phyloP scores from a whole-genome alignment of 2,113 vertebrate genomes.

The Synchiropus splendidus region DNA sequence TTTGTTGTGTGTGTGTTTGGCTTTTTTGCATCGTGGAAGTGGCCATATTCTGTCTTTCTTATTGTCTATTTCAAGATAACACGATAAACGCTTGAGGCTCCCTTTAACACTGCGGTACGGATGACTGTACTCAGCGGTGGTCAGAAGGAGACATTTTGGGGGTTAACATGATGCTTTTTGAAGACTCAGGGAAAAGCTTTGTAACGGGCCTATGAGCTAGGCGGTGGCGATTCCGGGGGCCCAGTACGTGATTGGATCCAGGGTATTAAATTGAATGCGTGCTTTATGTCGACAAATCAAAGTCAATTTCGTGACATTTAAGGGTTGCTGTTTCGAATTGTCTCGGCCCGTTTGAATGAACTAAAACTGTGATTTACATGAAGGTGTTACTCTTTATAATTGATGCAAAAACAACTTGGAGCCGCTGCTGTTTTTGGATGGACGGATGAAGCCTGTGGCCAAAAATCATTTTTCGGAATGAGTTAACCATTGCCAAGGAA shows the following conservation, averaged over 20 bases:
- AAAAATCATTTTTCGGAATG: constrained; percentile 18
- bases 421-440: constrained; percentile 38
- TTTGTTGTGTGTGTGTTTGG: constrained; percentile 25
- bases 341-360: not conserved
- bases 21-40: not conserved
- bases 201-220: constrained; percentile 15
- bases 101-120: constrained; percentile 42
- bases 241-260: constrained; percentile 43
- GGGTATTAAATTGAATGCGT: constrained; percentile 47
- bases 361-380: constrained; percentile 46
- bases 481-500: constrained; percentile 5
- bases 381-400: constrained; percentile 41
- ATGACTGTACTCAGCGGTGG: constrained; percentile 8
- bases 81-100: constrained; percentile 30
- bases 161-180: constrained; percentile 22
- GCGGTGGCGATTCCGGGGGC: constrained; percentile 13
- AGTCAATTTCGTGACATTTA: constrained; percentile 27
- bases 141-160: constrained; percentile 7
- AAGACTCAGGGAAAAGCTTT: constrained; percentile 61
- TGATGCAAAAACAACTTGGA: constrained; percentile 45
- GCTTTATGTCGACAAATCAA: constrained; percentile 29
- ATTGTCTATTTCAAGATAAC: constrained; percentile 28
- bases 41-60: constrained; percentile 2
- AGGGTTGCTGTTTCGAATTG: constrained; percentile 17
- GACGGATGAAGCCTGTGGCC: constrained; percentile 25